Base-by-base conservation (phyloP, 2,797 vertebrate genomes). In the Enteromius argenteus region DNA sequence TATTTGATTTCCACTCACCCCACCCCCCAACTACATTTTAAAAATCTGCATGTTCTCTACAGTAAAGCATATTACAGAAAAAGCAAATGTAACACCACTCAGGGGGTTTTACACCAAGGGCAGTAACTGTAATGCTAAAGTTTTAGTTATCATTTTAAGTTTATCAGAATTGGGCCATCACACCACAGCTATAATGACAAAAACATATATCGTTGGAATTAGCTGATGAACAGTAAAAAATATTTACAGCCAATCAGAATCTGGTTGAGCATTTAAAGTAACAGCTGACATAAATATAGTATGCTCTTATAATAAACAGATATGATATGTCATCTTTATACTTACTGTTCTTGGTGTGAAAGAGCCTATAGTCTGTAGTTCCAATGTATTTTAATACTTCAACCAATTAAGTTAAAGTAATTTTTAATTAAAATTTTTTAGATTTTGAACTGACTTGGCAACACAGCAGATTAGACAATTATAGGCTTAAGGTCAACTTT, bases 1-100 rank as follows among this genome's bases (percentile, higher is more conserved):
- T 82, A 75, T 72, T 44, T 51, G 5, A 17, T 81, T 5, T 82
- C 67, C 32, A 66, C 30, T 32, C 14, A 32, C 1, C 21, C 73
- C 19, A 3, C 42, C 37, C 10, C n/a, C 23, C 39, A 35, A 68
- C 35, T 42, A 27, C 9, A 46, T 58, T 60, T 46, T 7, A 37
- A 64, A 49, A 11, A 64, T 46, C 30, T 37, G 53, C 39, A 81
- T 72, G 68, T 81, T 46, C 3, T 72, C 10, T 23, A 68, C 5
- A n/a, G 13, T 17, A 17, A 64, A 21, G 9, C 5, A 7, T 27
- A 3, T 4, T 49, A 46, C 42, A 66, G 35, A 37, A 42, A 7
- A n/a, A 66, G 15, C 42, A 66, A 17, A 37, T 30, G 49, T 9
- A 42, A 6, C n/a, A 42, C 4, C 32, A 27, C 39, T 76, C 4